Conservation (phyloP, 2,113 vertebrate genomes). For the Hydrochoerus hydrochaeris region DNA sequence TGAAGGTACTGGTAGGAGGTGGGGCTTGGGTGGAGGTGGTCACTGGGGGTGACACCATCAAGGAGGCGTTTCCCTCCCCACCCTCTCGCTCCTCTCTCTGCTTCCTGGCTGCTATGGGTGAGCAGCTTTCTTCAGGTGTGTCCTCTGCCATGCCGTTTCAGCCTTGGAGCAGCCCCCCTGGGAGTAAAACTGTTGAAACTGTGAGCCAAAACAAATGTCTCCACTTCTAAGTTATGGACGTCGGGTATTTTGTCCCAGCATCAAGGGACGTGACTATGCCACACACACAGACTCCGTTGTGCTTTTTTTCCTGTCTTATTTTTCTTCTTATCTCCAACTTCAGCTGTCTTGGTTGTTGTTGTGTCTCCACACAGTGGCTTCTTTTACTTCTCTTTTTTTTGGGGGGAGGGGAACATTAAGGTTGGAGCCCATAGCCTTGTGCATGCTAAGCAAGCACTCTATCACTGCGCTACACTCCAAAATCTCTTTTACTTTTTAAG, state of each 20-base stretch:
- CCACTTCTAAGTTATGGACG: not conserved
- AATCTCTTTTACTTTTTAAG: conserved; percentile 75
- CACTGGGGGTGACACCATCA: not conserved
- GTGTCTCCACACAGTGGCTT: not conserved
- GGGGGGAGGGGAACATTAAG: not conserved
- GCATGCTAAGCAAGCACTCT: not conserved
- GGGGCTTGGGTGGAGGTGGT: not conserved
- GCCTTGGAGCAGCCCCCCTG: not conserved
- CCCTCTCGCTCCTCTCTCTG: not conserved
- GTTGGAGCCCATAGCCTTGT: not conserved
- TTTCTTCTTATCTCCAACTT: conserved; percentile 49
- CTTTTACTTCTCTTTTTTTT: not conserved
- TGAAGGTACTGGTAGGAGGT: not conserved
- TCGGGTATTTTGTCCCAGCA: not conserved
- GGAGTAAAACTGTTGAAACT: not conserved
- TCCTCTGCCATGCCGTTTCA: not conserved
- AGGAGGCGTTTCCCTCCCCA: not conserved
- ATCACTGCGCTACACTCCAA: too few species aligned
- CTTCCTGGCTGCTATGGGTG: not conserved
- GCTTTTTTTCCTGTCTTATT: not conserved
- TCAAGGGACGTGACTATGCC: not conserved
- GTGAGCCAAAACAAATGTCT: not conserved
- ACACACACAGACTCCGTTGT: not conserved
- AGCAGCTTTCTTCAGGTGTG: not conserved
- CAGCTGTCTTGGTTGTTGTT: conserved; percentile 40